These are phyloP conservation scores for Tragelaphus strepsiceros DNA, from an alignment of 2,113 vertebrate genomes.

Conservation along the genomic window DNA sequence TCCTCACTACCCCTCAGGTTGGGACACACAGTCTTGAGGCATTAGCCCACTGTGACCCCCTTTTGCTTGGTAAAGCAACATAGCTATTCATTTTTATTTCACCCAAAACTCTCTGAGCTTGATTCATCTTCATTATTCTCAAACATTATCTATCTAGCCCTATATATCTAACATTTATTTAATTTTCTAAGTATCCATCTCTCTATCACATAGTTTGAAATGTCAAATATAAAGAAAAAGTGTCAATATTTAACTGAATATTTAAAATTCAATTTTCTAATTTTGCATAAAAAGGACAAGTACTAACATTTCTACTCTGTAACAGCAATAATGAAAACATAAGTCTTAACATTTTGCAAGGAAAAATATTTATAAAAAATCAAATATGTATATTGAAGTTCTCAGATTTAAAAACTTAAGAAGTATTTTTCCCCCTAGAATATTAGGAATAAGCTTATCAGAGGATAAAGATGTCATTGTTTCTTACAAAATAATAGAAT, in stretches of 20 bases:
- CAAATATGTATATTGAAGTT: background rate
- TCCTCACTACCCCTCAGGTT: background rate
- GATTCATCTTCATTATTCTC: background rate
- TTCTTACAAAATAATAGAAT: conserved; percentile 6
- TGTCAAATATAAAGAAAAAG: background rate
- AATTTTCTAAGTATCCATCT: too few species aligned
- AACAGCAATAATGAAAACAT: background rate
- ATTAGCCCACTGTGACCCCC: background rate
- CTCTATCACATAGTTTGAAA: background rate
- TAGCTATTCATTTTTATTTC: background rate
- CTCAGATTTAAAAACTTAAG: background rate
- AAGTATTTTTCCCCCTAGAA: background rate
- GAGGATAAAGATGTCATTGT: background rate
- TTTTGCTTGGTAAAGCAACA: background rate
- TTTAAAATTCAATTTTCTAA: background rate
- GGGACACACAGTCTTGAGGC: background rate
- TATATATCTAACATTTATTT: background rate
- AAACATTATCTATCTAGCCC: background rate
- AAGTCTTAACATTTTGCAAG: background rate
- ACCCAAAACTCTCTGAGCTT: background rate
- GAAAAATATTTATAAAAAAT: background rate
- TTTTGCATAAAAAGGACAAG: background rate
- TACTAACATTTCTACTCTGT: background rate
- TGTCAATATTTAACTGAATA: background rate
- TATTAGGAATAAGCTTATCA: background rate